Percentiles rank a stretch among this genome's conserved stretches.
These are phyloP conservation scores for Thymelicus sylvestris DNA, from an alignment of 2,888 invertebrate species.

Conservation along the genomic window DNA sequence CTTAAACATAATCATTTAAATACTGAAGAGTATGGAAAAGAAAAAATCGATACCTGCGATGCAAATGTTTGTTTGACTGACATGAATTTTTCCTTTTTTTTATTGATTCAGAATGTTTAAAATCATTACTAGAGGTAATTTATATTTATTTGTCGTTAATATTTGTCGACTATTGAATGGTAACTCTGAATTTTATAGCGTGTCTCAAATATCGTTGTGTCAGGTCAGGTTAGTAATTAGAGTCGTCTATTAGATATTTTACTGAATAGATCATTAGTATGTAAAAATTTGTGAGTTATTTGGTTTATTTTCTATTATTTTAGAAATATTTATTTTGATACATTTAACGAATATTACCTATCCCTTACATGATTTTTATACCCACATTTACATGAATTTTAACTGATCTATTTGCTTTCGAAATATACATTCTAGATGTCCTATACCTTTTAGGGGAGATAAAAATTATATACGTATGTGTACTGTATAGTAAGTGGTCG, in stretches of 20 bases:
- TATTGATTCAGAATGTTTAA: neutral
- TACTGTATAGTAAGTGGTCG: conserved; percentile 25
- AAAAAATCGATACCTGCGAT: too few relatives aligned
- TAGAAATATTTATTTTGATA: conserved; percentile 79
- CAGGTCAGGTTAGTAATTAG: conserved; percentile 63
- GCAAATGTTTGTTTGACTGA: too few relatives aligned
- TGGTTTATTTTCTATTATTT: conserved; percentile 62
- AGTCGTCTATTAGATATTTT: conserved; percentile 72
- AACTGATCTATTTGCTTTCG: conserved; percentile 30
- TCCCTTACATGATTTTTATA: conserved; percentile 48
- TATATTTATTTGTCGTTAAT: too few relatives aligned
- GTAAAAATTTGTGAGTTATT: conserved; percentile 50
- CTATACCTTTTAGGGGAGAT: conserved; percentile 17
- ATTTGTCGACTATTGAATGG: neutral
- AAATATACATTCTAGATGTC: conserved; percentile 19
- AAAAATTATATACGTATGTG: conserved; percentile 14
- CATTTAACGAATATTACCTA: conserved; percentile 64
- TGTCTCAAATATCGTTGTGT: conserved; percentile 39
- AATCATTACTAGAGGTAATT: neutral
- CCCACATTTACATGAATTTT: conserved; percentile 41
- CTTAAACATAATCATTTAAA: too few relatives aligned
- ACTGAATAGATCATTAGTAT: conserved; percentile 63
- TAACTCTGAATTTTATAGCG: neutral
- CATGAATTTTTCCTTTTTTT: neutral
- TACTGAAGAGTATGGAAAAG: too few relatives aligned